Percentiles rank a stretch among this genome's conserved stretches.
Conservation (phyloP, 2,113 vertebrate genomes). For the Macaca nemestrina region DNA sequence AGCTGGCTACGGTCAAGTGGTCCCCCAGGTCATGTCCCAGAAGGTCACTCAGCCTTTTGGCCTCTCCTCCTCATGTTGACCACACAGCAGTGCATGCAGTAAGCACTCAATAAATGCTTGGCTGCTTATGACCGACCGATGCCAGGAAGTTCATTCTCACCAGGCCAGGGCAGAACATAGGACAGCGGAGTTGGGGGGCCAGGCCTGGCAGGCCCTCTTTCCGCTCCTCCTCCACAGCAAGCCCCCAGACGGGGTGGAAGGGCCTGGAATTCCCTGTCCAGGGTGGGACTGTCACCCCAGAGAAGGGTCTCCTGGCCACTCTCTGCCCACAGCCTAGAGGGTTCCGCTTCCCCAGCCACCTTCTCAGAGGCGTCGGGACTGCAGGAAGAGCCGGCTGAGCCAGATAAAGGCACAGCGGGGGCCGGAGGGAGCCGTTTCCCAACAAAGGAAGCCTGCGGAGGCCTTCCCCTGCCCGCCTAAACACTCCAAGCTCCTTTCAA, state of each 20-base stretch:
- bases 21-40: neutral
- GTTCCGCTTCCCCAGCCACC: neutral
- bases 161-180: neutral
- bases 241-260: neutral
- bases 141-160: neutral
- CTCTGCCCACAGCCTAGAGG: neutral
- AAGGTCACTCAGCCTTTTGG: neutral
- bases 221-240: neutral
- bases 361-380: neutral
- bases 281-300: neutral
- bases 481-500: conserved; percentile 58
- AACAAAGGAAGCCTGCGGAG: conserved; percentile 51
- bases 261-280: neutral
- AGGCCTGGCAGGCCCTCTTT: neutral
- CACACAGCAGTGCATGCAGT: neutral
- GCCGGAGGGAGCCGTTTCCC: neutral
- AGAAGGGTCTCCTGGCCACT: no score
- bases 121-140: neutral
- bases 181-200: neutral
- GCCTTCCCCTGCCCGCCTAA: conserved; percentile 24
- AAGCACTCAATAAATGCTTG: neutral
- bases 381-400: neutral
- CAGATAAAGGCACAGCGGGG: conserved; percentile 76
- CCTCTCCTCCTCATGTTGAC: neutral
- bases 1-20: neutral